Base-by-base conservation (phyloP, 2,888 invertebrate species). In the Papilio protenor region DNA sequence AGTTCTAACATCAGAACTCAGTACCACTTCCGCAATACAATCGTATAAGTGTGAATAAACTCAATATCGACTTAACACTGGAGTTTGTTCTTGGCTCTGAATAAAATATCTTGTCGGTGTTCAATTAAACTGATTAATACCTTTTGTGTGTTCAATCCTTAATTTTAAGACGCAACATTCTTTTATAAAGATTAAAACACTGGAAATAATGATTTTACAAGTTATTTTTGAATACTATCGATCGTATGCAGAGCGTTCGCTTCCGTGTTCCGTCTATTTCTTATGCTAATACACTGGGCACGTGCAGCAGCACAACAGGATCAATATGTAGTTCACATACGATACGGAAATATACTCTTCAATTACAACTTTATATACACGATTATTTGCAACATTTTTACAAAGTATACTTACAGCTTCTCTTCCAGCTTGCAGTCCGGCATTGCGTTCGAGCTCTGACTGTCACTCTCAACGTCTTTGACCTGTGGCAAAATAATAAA, bases 401-500 rank as follows among this genome's bases (percentile, higher is more conserved):
- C n/a, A 59, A 16, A 69, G 18, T 55, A 70, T 47, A 91, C 94
- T 93, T 81, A 94, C 94, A 94, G 83, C 87, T 92, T 94, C 82
- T 93, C 94, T 83, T 94, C 93, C 11, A 94, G 86, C 72, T 89
- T 90, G 84, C 87, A 87, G 80, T 90, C 89, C 5, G 89, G 85
- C 74, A 85, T 83, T 79, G 87, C 88, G 55, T 86, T 86, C 6
- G 90, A 89, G 81, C 86, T 88, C 79, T 92, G 93, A 79, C 94
- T 94, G 88, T 94, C 94, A 18, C 90, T 88, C 82, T 94, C 94
- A 2, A 90, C 88, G 83, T 94, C 94, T 87, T 94, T 94, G 81
- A 94, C 93, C 94, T 77, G 77, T 8, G 23, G n/a, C 23, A 70
- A 23, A 69, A 73, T 0, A 45, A 71, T 16, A 40, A 18, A 40